These are phyloP conservation scores for Phyllotis vaccarum DNA, from an alignment of 2,797 vertebrate species.

Conservation along the genomic window DNA sequence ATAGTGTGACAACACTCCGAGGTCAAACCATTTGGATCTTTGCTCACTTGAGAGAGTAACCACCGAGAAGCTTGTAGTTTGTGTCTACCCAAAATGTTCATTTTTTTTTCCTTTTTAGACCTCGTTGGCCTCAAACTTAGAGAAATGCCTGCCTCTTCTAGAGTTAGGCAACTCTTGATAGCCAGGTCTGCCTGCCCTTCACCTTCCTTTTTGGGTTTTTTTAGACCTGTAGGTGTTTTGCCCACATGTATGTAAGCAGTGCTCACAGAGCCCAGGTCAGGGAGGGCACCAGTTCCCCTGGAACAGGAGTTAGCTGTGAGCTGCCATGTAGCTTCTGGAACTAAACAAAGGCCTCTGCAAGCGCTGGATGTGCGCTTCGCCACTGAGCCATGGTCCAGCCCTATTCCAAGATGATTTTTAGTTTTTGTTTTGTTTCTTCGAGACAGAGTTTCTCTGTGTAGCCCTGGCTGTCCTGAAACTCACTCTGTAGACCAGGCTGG, in stretches of 20 bases:
- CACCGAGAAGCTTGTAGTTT: neutral
- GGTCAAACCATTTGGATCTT: neutral
- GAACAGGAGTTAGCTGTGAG: neutral
- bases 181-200: neutral
- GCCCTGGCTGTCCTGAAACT: neutral
- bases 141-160: neutral
- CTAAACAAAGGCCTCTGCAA: neutral
- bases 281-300: neutral
- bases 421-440: neutral
- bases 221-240: neutral
- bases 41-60: neutral
- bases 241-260: neutral
- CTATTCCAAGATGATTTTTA: neutral
- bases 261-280: neutral
- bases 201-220: neutral
- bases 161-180: neutral
- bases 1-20: rapidly evolving
- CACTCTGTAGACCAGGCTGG: neutral
- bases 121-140: neutral
- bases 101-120: neutral
- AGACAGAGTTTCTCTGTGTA: neutral
- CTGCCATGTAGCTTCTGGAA: neutral
- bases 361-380: neutral
- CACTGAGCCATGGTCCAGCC: neutral
- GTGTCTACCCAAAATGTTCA: neutral